phyloP scores from a whole-genome alignment of 2,113 vertebrate genomes.

The Bubalus kerabau region DNA sequence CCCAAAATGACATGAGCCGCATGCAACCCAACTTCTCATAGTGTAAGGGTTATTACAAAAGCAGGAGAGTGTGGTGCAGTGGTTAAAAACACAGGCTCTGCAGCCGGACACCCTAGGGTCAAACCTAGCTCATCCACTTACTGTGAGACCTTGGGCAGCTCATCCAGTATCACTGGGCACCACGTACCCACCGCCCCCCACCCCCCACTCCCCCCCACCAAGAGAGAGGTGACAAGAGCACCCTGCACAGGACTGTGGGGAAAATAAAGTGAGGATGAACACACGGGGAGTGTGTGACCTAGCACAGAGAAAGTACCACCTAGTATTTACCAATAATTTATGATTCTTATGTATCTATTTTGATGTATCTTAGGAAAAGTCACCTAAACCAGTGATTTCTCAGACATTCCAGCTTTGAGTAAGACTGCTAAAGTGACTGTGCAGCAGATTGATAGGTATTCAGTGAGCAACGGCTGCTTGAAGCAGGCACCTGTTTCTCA shows the following conservation, averaged over 20 bases:
- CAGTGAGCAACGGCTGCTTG: background rate
- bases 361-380: no score
- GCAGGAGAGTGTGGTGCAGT: no score
- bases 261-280: background rate
- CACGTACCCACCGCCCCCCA: no score
- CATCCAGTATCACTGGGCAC: background rate
- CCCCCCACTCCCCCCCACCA: rapidly evolving
- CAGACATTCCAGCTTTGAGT: background rate
- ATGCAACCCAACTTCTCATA: background rate
- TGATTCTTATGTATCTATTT: background rate
- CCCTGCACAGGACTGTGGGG: background rate
- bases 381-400: background rate
- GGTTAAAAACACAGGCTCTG: background rate
- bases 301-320: background rate
- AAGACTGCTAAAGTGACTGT: background rate
- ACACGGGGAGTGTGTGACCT: rapidly evolving
- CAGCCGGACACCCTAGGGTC: background rate
- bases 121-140: background rate
- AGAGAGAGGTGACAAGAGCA: background rate
- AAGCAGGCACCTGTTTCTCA: background rate
- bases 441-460: background rate
- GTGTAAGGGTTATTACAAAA: background rate
- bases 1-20: background rate
- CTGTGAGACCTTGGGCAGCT: background rate
- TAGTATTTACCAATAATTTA: background rate